These are phyloP conservation scores for Mycogona germanica DNA, from an alignment of 2,888 invertebrate genomes.

Conservation along the genomic window DNA sequence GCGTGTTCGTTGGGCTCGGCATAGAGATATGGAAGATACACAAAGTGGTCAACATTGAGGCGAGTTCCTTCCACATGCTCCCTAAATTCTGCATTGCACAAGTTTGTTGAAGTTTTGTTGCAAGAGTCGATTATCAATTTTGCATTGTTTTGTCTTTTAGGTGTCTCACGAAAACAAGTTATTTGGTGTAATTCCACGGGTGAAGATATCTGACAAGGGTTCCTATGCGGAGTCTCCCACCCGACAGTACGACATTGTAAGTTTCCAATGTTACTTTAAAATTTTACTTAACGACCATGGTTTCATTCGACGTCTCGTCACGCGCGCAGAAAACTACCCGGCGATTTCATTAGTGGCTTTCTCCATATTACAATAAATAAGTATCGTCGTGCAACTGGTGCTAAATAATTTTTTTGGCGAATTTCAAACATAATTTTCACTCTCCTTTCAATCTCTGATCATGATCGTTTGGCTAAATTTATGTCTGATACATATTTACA, in stretches of 20 bases:
- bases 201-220: constrained; percentile 82
- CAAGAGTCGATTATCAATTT: no score
- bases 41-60: constrained; percentile 51
- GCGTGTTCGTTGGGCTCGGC: constrained; percentile 83
- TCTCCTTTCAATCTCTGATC: no score
- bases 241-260: constrained; percentile 65
- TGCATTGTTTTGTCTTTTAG: no score
- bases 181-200: constrained; percentile 64
- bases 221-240: constrained; percentile 93
- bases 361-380: no score
- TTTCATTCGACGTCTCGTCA: no score
- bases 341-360: background rate
- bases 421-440: no score
- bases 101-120: background rate
- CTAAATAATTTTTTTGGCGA: no score
- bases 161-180: constrained; percentile 60
- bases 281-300: background rate
- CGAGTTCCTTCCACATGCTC: no score
- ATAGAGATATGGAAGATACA: constrained; percentile 99
- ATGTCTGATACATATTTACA: no score
- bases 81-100: background rate
- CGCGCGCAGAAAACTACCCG: background rate
- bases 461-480: no score
- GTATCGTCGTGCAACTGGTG: no score
- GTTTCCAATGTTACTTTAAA: constrained; percentile 22